Conservation (phyloP, 1,140 invertebrate species). For the Drosophila azteca region DNA sequence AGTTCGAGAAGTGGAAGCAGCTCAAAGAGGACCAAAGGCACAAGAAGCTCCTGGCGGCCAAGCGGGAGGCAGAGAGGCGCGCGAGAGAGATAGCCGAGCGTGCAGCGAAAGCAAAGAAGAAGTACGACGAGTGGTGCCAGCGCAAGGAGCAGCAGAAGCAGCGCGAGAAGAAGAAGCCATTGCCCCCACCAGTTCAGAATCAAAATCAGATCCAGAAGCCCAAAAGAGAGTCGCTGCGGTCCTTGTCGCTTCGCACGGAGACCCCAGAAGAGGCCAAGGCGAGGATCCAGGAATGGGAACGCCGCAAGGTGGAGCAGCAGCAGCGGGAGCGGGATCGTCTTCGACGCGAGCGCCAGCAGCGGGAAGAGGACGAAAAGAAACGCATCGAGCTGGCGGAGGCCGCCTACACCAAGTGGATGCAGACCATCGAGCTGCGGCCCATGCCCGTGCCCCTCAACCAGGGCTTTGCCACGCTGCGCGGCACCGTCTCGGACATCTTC, state of each 20-base stretch:
- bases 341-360: slow-evolving; percentile 17
- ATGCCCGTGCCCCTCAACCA: slow-evolving; percentile 76
- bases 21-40: slow-evolving; percentile 58
- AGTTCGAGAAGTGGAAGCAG: slow-evolving; percentile 51
- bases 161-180: slow-evolving; percentile 14
- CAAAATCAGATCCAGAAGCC: background rate
- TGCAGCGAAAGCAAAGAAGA: slow-evolving; percentile 45
- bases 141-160: slow-evolving; percentile 37
- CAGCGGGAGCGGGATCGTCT: slow-evolving; percentile 43
- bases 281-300: slow-evolving; percentile 56
- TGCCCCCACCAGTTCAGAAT: too few relatives aligned
- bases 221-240: background rate
- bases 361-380: slow-evolving; percentile 36
- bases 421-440: slow-evolving; percentile 48
- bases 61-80: slow-evolving; percentile 36
- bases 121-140: slow-evolving; percentile 52
- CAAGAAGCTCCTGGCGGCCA: slow-evolving; percentile 39
- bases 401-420: slow-evolving; percentile 70
- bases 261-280: slow-evolving; percentile 21
- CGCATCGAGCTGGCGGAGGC: slow-evolving; percentile 42
- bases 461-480: slow-evolving; percentile 61
- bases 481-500: slow-evolving; percentile 68
- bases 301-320: slow-evolving; percentile 38
- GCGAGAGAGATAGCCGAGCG: slow-evolving; percentile 45
- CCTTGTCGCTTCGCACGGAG: slow-evolving; percentile 7